Conservation (phyloP, 2,113 vertebrate genomes). For the Trichechus manatus region DNA sequence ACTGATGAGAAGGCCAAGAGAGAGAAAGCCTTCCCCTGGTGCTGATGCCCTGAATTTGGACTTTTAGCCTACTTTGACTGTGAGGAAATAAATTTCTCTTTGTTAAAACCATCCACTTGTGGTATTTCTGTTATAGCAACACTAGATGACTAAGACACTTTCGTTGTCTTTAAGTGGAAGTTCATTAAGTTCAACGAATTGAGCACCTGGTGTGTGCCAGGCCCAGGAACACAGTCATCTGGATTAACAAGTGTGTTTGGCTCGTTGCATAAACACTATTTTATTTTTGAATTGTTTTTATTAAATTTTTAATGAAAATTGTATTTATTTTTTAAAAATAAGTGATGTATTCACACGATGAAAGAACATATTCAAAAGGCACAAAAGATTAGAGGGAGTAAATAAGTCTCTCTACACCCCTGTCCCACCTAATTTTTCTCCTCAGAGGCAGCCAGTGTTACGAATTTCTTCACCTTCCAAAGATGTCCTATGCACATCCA, state of each 20-base stretch:
- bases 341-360: background rate
- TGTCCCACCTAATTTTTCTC: background rate
- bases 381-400: background rate
- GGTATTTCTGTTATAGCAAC: no score
- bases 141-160: no score
- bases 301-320: background rate
- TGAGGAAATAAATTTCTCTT: no score
- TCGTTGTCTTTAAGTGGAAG: background rate
- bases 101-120: no score
- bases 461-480: background rate
- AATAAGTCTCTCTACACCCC: background rate
- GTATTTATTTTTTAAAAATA: background rate
- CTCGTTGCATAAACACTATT: slow-evolving; percentile 17
- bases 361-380: slow-evolving; percentile 30
- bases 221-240: background rate
- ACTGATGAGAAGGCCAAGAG: no score
- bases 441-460: background rate
- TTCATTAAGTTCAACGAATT: slow-evolving; percentile 10
- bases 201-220: slow-evolving; percentile 34
- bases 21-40: no score
- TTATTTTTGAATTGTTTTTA: background rate
- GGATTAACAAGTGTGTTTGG: background rate
- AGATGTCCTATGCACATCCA: background rate
- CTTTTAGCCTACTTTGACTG: no score
- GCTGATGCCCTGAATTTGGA: no score